Evolutionary conservation across 2,113 vertebrate species (phyloP).

Genomic region (Ovibos moschatus): DNA sequence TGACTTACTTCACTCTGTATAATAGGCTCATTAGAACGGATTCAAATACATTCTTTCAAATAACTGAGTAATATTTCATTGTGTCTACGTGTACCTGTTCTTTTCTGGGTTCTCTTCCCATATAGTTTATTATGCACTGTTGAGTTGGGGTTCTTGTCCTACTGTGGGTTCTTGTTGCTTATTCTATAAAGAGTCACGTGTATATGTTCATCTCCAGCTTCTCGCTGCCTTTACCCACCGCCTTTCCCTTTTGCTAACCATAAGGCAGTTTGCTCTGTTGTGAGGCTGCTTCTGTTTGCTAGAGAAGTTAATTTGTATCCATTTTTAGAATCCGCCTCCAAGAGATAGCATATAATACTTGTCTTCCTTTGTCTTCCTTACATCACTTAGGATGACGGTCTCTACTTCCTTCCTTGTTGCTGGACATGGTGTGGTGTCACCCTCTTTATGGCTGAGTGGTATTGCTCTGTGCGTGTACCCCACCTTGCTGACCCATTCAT

Average conservation of each 20-base stretch:
- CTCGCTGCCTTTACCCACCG: neutral
- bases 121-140: neutral
- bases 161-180: neutral
- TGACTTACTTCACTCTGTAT: neutral
- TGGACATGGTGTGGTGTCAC: accelerated
- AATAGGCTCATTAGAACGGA: neutral
- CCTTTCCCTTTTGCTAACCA: neutral
- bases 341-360: neutral
- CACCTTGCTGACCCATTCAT: neutral
- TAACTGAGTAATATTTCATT: neutral
- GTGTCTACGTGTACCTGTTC: neutral
- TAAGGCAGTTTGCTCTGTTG: neutral
- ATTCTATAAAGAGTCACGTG: neutral
- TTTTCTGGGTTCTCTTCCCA: neutral
- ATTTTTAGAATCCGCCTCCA: neutral
- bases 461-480: neutral
- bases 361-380: neutral
- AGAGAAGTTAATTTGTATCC: neutral
- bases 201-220: neutral
- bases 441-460: accelerated
- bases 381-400: neutral
- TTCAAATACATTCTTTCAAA: neutral
- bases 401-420: neutral
- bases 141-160: neutral
- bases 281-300: neutral